Base-by-base conservation (phyloP, 2,113 vertebrate genomes). In the Emydura subglobosa region DNA sequence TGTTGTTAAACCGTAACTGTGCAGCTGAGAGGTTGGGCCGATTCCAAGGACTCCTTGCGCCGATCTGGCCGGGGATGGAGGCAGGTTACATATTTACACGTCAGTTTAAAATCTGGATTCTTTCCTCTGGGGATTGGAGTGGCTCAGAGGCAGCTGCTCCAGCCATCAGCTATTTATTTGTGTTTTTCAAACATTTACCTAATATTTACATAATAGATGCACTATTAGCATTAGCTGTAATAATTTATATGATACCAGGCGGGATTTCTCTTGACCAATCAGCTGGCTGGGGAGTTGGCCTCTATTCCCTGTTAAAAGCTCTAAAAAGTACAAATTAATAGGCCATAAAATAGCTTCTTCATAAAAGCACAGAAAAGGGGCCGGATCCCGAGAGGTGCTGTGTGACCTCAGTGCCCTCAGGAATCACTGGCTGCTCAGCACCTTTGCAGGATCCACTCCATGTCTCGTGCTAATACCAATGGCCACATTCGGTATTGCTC, bases 61-160 rank as follows among this genome's bases (percentile, higher is more conserved):
- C 16, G 82, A 84, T 47, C 89, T 92, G 96, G 96, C 79, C 11
- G 94, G 95, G 93, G 87, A 88, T 90, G 94, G 94, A 96, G 97
- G 96, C 95, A 97, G 97, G 97, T 97, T 97, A 93, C 97, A 97
- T 97, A 97, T 97, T 96, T 97, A 97, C 97, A 96, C 96, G 95
- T 97, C 95, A 95, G 96, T 95, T 97, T 96, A 97, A 97, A 97
- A 97, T 97, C 96, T 96, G 96, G 94, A 97, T 96, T 97, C 96
- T 96, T 96, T 96, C 76, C 87, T 95, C 54, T 0, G 29, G 95
- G 93, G 80, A 91, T 94, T 89, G 51, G 96, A 95, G 88, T 95
- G 95, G 95, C 95, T 97, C 96, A 95, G 93, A 95, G 94, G 96
- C 97, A 97, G 97, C 96, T 97, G 96, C 96, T 96, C 91, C 94